Conservation (phyloP, 2,113 vertebrate species). For the Oxyruncus cristatus region DNA sequence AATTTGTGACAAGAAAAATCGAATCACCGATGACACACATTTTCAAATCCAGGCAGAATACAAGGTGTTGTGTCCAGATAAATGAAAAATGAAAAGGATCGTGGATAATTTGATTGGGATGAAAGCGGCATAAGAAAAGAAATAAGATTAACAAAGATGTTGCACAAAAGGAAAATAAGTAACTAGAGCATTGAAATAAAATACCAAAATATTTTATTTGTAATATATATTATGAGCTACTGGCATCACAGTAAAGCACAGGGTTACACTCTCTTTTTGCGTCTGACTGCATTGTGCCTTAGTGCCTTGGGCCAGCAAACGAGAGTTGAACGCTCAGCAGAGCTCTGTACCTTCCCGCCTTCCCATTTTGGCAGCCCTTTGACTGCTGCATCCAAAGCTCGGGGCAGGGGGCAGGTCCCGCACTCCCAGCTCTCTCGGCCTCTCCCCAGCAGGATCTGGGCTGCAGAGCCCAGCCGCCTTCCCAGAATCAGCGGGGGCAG, state of each 20-base stretch:
- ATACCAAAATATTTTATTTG: not conserved
- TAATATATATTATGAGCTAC: not conserved
- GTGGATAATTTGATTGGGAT: not conserved
- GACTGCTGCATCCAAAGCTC: accelerated
- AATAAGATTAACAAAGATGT: not conserved
- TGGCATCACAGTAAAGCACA: not conserved
- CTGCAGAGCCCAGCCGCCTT: accelerated
- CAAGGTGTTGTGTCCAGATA: not conserved
- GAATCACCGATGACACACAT: not conserved
- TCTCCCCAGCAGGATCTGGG: not conserved
- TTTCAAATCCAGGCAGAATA: not conserved
- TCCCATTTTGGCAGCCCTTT: not conserved
- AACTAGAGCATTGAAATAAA: not conserved
- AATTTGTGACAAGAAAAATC: not conserved
- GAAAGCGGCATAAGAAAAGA: not conserved
- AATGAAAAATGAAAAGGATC: not conserved
- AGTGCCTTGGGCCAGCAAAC: not conserved
- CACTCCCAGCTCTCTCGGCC: accelerated
- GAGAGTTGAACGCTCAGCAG: accelerated
- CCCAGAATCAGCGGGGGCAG: not conserved
- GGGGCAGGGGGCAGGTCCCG: accelerated
- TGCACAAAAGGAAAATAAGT: not conserved
- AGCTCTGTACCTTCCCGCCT: not conserved
- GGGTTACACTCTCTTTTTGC: not conserved
- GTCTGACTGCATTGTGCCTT: not conserved